phyloP scores from a whole-genome alignment of 2,113 vertebrate genomes.

The Saguinus imperator region DNA sequence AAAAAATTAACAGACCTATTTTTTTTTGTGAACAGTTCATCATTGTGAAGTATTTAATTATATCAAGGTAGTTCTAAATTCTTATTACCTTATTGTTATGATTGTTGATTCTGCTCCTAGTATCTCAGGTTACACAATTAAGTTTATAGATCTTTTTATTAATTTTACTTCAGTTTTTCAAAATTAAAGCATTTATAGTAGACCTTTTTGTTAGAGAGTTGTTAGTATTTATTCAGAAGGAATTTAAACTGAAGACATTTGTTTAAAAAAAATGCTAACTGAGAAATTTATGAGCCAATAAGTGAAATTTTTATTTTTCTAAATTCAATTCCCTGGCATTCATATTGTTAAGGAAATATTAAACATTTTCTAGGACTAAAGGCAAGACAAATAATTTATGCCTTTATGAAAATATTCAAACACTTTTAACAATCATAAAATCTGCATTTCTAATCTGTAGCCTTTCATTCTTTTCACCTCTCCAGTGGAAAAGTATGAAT shows the following conservation, averaged over 20 bases:
- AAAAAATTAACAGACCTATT: background rate
- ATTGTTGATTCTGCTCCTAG: background rate
- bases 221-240: background rate
- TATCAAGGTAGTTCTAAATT: background rate
- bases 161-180: background rate
- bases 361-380: background rate
- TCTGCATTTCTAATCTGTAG: background rate
- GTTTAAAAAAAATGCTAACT: background rate
- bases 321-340: background rate
- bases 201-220: background rate
- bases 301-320: background rate
- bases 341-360: background rate
- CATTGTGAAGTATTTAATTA: background rate
- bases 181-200: background rate
- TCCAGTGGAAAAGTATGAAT: conserved; percentile 65
- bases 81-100: background rate
- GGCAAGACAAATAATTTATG: background rate
- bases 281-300: background rate
- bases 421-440: background rate
- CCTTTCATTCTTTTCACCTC: conserved; percentile 37
- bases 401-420: background rate
- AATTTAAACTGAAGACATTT: background rate
- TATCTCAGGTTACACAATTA: background rate
- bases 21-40: background rate
- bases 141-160: background rate